phyloP scores from a whole-genome alignment of 2,113 vertebrate species.

The Hylia prasina region DNA sequence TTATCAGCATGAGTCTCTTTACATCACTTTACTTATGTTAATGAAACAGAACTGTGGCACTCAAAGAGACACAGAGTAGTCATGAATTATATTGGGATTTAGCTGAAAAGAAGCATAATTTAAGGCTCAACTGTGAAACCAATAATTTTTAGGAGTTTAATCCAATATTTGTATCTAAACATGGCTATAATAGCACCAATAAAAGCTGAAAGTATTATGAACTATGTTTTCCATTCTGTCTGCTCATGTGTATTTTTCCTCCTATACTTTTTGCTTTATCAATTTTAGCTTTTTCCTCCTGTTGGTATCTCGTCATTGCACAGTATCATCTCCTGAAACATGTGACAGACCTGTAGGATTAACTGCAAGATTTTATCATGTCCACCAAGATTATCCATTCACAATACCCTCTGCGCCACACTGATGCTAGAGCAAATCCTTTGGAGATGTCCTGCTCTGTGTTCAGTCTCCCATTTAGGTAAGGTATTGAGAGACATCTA shows the following conservation, averaged over 20 bases:
- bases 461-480: background rate
- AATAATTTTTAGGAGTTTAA: background rate
- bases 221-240: background rate
- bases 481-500: background rate
- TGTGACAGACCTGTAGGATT: background rate
- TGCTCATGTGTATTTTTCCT: background rate
- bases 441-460: background rate
- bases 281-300: background rate
- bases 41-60: background rate
- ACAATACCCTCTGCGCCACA: background rate
- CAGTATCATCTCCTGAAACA: background rate
- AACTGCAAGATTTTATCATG: background rate
- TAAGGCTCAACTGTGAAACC: background rate
- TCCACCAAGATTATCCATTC: background rate
- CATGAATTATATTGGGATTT: background rate
- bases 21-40: background rate
- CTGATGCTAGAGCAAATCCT: background rate
- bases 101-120: background rate
- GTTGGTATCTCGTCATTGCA: background rate
- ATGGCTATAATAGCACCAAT: background rate
- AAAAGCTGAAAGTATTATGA: background rate
- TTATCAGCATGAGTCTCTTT: background rate
- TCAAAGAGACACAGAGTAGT: background rate
- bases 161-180: background rate
- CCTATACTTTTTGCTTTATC: background rate